A percentile compares a stretch with the other conserved stretches of the same genome.
These are phyloP conservation scores for Anableps anableps DNA, from an alignment of 2,797 vertebrate species.

Conservation along the genomic window DNA sequence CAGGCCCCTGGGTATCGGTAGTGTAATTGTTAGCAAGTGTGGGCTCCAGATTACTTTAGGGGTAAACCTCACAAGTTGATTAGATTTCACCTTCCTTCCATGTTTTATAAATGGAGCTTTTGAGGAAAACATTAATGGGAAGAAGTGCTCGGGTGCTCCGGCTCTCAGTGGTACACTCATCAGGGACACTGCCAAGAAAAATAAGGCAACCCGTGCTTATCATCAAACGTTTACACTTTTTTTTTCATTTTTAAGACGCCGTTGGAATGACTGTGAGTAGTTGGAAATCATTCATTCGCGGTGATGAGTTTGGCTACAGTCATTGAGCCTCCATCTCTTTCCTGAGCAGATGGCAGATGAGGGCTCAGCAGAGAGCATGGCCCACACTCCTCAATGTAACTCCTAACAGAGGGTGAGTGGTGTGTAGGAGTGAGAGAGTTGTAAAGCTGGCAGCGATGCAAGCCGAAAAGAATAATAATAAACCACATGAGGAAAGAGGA, in stretches of 20 bases:
- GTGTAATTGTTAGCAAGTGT: conserved; percentile 78
- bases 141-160: conserved; percentile 37
- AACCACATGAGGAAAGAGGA: conserved; percentile 71
- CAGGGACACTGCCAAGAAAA: conserved; percentile 70
- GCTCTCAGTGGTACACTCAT: conserved; percentile 48
- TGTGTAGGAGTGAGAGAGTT: conserved; percentile 69
- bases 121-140: conserved; percentile 63
- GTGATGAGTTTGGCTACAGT: conserved; percentile 61
- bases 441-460: conserved; percentile 66
- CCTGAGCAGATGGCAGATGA: conserved; percentile 69
- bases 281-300: conserved; percentile 73
- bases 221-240: conserved; percentile 50
- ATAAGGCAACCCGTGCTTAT: conserved; percentile 62
- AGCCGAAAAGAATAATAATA: conserved; percentile 72
- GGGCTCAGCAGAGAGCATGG: conserved; percentile 64
- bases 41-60: conserved; percentile 51
- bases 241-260: conserved; percentile 37
- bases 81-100: conserved; percentile 54
- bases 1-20: conserved; percentile 57
- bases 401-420: conserved; percentile 67
- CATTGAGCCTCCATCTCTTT: conserved; percentile 57
- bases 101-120: conserved; percentile 60
- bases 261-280: conserved; percentile 47
- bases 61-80: conserved; percentile 70
- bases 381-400: conserved; percentile 64